Evolutionary conservation across 2,888 invertebrate genomes (phyloP), one percentile per base, ranked within the genome.

Genomic region (Tiphia femorata): DNA sequence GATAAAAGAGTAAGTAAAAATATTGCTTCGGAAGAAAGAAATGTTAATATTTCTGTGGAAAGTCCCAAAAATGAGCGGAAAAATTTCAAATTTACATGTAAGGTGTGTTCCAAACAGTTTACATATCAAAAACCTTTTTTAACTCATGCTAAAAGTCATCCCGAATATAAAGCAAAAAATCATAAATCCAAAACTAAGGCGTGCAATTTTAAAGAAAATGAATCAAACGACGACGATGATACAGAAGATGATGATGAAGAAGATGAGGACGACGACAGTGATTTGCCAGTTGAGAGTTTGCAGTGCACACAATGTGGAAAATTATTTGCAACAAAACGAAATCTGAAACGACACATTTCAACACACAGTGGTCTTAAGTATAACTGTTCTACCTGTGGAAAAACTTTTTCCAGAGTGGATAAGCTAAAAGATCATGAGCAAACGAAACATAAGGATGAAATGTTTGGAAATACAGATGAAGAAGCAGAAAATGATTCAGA

Each of bases 231-330:
- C 3, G 69, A 71, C 3, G 68, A 67, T 38, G 67, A 60, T 1
- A 47, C 58, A 1, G 68, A 69, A 3, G 62, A 64, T 1, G 61
- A 70, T 4, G 75, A 77, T n/a, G 64, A 74, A 0, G 71, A 73
- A 5, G 69, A 70, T 3, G 69, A 63, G 0, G 70, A 70, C 2
- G 65, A 63, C 19, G 59, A 66, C 20, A 58, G 53, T n/a, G 75
- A 79, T 54, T 58, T 76, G 43, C 74, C 76, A 1, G 46, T 64
- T n/a, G 73, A 75, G 37, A 77, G 71, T 54, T 30, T 80, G 17
- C 80, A 81, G 17, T 81, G 81, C 23, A 79, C 76, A 10, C 75
- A 80, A 41, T 81, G 81, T 51, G 79, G 80, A 10, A 79, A 80
- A 62, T 58, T 79, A 7, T 79, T 81, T 48, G 78, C 79, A 0